A percentile compares a stretch with the other conserved stretches of the same genome.
phyloP scores from a whole-genome alignment of 2,888 invertebrate species.

The Piscicola geometra region DNA sequence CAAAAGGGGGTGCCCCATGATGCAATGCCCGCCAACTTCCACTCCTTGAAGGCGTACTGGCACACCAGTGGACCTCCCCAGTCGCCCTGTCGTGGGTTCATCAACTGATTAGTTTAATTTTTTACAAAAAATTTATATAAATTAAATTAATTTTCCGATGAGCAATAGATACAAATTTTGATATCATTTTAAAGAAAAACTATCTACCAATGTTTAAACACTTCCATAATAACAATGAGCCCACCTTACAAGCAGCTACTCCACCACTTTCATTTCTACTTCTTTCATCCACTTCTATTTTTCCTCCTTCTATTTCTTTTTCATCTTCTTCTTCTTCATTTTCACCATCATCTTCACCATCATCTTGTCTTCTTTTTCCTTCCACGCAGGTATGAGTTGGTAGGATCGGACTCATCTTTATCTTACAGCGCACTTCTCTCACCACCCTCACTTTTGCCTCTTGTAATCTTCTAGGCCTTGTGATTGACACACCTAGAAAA shows the following conservation, averaged over 20 bases:
- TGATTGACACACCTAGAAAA: too few relatives aligned
- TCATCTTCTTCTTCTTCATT: background rate
- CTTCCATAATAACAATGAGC: background rate
- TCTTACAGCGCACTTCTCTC: background rate
- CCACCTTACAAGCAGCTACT: background rate
- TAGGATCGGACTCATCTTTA: background rate
- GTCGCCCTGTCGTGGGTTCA: constrained; percentile 5
- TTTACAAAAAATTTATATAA: too few relatives aligned
- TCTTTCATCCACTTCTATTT: background rate
- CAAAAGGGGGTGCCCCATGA: background rate
- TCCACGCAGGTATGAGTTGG: background rate
- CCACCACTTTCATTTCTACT: background rate
- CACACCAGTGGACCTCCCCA: constrained; percentile 9
- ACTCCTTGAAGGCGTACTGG: background rate
- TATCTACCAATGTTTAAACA: background rate
- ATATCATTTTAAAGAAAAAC: background rate
- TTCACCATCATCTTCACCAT: constrained; percentile 17
- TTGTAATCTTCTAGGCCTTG: background rate
- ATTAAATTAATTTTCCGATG: too few relatives aligned
- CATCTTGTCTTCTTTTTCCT: background rate
- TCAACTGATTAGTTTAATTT: too few relatives aligned
- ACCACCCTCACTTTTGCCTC: background rate
- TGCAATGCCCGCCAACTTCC: constrained; percentile 3
- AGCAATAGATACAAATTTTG: too few relatives aligned
- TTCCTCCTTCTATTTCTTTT: background rate